Base-by-base conservation (phyloP, 2,113 vertebrate genomes). In the Osmerus eperlanus region DNA sequence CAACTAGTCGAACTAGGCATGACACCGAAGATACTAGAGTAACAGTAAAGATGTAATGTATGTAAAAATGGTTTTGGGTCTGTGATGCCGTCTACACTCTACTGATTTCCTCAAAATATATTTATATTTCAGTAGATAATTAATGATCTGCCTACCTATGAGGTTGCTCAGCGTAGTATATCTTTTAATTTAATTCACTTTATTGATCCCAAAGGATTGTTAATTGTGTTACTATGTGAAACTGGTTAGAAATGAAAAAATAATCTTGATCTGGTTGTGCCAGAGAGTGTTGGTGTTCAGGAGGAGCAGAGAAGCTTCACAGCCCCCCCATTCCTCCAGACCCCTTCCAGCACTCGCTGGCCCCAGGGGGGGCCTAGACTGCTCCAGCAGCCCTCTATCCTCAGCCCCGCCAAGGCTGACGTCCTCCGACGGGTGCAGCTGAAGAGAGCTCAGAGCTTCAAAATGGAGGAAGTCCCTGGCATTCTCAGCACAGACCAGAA, bases 371-470 rank as follows among this genome's bases (percentile, higher is more conserved):
- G 77, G 85, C 78, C 66, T 52, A 90, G 78, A 71, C 78, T 69
- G 73, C 79, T 62, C 1, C 84, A 78, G 59, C 80, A 79, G 68
- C 81, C 85, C 8, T 77, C 81, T 13, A 71, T 84, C 64, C 36
- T 53, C 4, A 77, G 82, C 1, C 91, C 94, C 54, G 79, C 87
- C 81, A 97, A 95, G 89, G 89, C 92, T 13, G 94, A 94, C 8
- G 77, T 92, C 71, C 92, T 98, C 80, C 90, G 84, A 75, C 93
- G 93, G 78, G 94, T 95, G 63, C 92, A 94, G 55, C 86, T 91
- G 84, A 95, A 93, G 87, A 92, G 92, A 77, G 92, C 86, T 6
- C 95, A 94, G 71, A 94, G 90, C 72, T 95, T 95, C 84, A 97
- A 96, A 85, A 89, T 92, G 2, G 91, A 94, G 73, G 93, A 92